Evolutionary conservation across 2,888 invertebrate species (phyloP), one percentile per base, ranked within the genome.

Genomic region (Isotomurus palustris): DNA sequence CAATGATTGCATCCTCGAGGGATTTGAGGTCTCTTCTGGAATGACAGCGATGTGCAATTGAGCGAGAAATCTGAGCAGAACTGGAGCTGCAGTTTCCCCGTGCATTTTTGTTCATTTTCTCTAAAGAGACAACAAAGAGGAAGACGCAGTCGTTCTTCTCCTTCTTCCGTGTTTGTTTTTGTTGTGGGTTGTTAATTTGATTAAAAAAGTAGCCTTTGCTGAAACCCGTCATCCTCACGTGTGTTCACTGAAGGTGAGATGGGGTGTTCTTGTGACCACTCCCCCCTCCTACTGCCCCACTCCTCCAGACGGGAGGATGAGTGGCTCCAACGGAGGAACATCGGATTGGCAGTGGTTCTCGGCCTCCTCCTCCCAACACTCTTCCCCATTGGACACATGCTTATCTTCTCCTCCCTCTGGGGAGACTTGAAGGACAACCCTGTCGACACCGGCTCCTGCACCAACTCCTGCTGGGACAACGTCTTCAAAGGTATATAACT

Each of bases 1-100:
- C 73, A 93, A 93, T 76, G 88, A 82, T 71, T 80, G 79, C 22
- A 93, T 82, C 61, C 91, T 81, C 5, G 76, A 73, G 0, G 84
- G 77, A 74, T 85, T 86, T 2, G 85, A 85, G 74, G 91, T 91
- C 75, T 92, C n/a, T n/a, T n/a, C 93, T 3, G 92, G 92, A 72
- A 93, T 90, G 35, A 84, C 84, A 8, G 81, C 81, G 29, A 91
- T 75, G 10, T 84, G 85, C 44, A 82, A 82, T 74, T 92, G 88
- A 10, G 88, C 71, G 14, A 83, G 78, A 75, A 85, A 85, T 48
- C 86, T 81, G 3, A 93, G 76, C 36, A 88, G 76, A 27, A 88
- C 77, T 76, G 92, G 91, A 3, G 90, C 90, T 1, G 86, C 78
- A 0, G 84, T 81, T 73, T 87, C 88, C 0, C 77, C 75, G 71